Evolutionary conservation across 2,888 invertebrate genomes (phyloP).

Genomic region (Aradus depressus): DNA sequence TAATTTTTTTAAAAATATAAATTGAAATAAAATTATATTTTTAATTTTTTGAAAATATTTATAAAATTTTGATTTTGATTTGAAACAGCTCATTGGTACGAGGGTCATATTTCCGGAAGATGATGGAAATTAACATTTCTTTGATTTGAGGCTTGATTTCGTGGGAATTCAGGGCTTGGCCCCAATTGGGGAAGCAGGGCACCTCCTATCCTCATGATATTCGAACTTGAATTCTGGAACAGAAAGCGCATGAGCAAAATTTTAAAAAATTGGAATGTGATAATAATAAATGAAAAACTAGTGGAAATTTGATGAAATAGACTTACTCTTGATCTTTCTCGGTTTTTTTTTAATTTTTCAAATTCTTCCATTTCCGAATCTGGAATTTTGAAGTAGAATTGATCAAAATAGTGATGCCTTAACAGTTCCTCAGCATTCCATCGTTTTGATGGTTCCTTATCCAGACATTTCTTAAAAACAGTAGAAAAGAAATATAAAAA

Average conservation of each 20-base stretch:
- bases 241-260: conserved; percentile 9
- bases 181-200: conserved; percentile 31
- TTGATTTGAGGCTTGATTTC: conserved; percentile 26
- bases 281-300: not conserved
- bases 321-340: conserved; percentile 52
- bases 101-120: conserved; percentile 65
- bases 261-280: not conserved
- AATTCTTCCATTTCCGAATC: conserved; percentile 54
- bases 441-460: conserved; percentile 84
- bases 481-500: no score
- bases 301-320: not conserved
- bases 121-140: conserved; percentile 47
- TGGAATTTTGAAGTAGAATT: conserved; percentile 71
- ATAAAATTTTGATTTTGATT: no score
- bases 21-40: no score
- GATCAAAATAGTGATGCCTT: conserved; percentile 83
- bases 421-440: conserved; percentile 87
- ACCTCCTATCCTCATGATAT: conserved; percentile 23
- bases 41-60: no score
- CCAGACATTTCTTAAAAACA: conserved; percentile 73
- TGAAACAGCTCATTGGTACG: no score
- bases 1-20: no score
- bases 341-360: conserved; percentile 44
- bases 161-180: conserved; percentile 29
- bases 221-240: conserved; percentile 30